Base-by-base conservation (phyloP, 2,113 vertebrate species). In the Lepus timidus region DNA sequence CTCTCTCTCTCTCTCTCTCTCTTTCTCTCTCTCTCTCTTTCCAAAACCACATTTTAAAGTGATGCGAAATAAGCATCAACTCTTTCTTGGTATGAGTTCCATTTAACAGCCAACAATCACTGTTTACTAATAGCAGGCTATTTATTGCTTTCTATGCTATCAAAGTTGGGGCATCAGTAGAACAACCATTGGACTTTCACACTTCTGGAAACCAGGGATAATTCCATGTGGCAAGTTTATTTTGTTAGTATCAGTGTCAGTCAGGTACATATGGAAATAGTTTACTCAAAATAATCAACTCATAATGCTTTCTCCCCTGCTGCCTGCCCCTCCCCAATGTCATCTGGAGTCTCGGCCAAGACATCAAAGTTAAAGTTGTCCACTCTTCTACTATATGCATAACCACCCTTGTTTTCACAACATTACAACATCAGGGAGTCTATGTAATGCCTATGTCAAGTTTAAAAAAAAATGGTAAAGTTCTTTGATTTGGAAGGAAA, bases 261-360 rank as follows among this genome's bases (percentile, higher is more conserved):
- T 86, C 93, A 96, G 62, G 14, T 95, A 96, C 85, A 97, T 70
- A 92, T 85, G 93, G 95, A 97, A 98, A 96, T 96, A 95, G 94
- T 98, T 97, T 97, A 95, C 85, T 94, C 91, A 97, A 97, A 97
- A 97, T 96, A 96, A 98, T 95, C 61, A 92, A 85, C 92, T 98
- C 93, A 87, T 96, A 96, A 85, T 52, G 90, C 97, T 97, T 95
- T 71, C 71, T 92, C 10, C 36, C n/a, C 39, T 68, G 33, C 64
- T 68, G 29, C 23, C 36, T 81, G 6, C 20, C 64, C 31, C 19
- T 93, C 27, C 9, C 5, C 65, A 64, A 9, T 58, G 58, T 87
- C 86, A 95, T 55, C 96, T 96, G 95, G 88, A 9, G 74, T 97
- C 90, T 97, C 80, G 76, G 88, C 17, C 73, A 95, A 97, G 67